phyloP scores from a whole-genome alignment of 2,113 vertebrate genomes.

The Tyrannus savana region DNA sequence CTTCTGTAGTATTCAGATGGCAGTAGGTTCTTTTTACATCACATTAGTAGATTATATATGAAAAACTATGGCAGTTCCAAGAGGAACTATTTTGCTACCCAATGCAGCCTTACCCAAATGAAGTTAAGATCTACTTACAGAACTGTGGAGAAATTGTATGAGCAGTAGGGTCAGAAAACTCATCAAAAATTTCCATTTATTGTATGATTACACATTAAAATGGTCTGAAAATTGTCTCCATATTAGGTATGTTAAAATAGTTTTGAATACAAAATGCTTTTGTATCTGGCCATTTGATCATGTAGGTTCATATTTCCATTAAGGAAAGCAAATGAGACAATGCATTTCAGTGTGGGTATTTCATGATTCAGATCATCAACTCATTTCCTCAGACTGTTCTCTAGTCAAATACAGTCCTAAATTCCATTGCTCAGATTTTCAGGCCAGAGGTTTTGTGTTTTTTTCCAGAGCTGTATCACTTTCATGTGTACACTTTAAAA shows the following conservation, averaged over 20 bases:
- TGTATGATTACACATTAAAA: neutral
- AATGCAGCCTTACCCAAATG: neutral
- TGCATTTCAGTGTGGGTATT: neutral
- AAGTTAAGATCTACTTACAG: neutral
- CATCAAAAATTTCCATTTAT: neutral
- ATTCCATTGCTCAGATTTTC: neutral
- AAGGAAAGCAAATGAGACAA: conserved; percentile 2
- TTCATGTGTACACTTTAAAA: neutral
- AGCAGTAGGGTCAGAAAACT: neutral
- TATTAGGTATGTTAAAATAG: neutral
- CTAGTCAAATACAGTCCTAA: neutral
- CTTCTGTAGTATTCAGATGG: neutral
- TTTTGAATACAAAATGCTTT: neutral
- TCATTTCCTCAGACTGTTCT: conserved; percentile 4
- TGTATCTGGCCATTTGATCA: neutral
- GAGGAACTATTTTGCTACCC: neutral
- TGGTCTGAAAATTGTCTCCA: neutral
- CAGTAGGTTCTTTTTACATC: neutral
- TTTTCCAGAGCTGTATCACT: neutral
- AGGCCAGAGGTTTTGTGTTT: neutral
- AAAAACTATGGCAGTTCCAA: neutral
- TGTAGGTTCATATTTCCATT: neutral
- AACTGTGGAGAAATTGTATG: neutral
- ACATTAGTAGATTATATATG: neutral
- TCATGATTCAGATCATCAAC: neutral